Conservation (phyloP, 2,888 invertebrate species). For the Rhimphoctona megacephalus region DNA sequence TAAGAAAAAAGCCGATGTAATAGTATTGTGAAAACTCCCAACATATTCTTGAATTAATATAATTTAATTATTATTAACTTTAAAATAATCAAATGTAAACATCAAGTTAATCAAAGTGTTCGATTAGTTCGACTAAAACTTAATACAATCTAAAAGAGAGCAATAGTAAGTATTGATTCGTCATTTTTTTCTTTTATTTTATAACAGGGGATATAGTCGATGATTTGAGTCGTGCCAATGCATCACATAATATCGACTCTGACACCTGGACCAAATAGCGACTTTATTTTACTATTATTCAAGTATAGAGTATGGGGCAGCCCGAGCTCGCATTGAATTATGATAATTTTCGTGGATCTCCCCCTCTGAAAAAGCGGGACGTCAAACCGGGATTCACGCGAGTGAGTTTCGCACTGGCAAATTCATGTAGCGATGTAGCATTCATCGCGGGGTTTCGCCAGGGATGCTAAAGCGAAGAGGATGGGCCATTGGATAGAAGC, state of each 20-base stretch:
- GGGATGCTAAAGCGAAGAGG: slow-evolving; percentile 38
- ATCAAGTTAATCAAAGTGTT: no score
- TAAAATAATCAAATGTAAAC: no score
- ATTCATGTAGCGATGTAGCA: slow-evolving; percentile 42
- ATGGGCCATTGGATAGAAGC: slow-evolving; percentile 40
- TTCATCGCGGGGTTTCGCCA: slow-evolving; percentile 52
- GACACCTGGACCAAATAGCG: slow-evolving; percentile 69
- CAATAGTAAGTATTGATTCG: not conserved
- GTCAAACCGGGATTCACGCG: slow-evolving; percentile 47
- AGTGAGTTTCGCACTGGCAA: slow-evolving; percentile 49
- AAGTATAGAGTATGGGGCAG: slow-evolving; percentile 10
- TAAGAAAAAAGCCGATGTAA: not conserved
- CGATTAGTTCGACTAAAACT: not conserved
- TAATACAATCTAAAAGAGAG: not conserved
- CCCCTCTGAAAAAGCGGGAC: slow-evolving; percentile 46
- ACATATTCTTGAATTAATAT: no score
- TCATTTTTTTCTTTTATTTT: not conserved
- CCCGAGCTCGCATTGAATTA: slow-evolving; percentile 76
- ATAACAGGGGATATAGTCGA: slow-evolving; percentile 41
- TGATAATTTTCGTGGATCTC: slow-evolving; percentile 77
- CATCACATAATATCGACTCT: slow-evolving; percentile 71
- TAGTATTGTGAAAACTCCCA: not conserved
- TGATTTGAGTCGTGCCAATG: slow-evolving; percentile 71
- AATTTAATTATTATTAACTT: no score
- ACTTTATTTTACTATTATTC: slow-evolving; percentile 22